Evolutionary conservation across 2,888 invertebrate genomes (phyloP).

Genomic region (Tortrix viridana): DNA sequence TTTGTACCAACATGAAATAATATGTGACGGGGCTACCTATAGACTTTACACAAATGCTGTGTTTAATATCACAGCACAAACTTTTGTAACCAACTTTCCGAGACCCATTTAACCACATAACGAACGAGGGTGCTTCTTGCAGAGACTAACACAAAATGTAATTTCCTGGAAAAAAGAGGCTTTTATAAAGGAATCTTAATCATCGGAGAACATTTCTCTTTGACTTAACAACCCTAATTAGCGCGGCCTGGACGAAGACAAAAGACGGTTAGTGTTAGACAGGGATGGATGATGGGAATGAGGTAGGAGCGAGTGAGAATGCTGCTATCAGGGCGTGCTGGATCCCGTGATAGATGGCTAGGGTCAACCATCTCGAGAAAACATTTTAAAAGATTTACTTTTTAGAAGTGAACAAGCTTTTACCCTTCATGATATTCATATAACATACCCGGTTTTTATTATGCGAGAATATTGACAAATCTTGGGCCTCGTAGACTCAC

Average conservation of each 20-base stretch:
- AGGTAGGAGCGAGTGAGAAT: slow-evolving; percentile 12
- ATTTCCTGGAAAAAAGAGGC: slow-evolving; percentile 9
- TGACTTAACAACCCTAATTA: slow-evolving; percentile 35
- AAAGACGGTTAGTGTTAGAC: slow-evolving; percentile 21
- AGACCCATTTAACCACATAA: too few relatives aligned
- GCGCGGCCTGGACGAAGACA: slow-evolving; percentile 24
- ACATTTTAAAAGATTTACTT: slow-evolving; percentile 29
- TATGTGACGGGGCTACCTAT: too few relatives aligned
- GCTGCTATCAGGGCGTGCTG: neutral
- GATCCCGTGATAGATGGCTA: slow-evolving; percentile 9
- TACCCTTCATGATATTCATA: slow-evolving; percentile 21
- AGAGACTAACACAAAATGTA: neutral
- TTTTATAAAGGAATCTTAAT: slow-evolving; percentile 24
- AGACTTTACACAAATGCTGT: too few relatives aligned
- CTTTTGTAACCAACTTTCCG: too few relatives aligned
- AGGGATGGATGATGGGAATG: neutral
- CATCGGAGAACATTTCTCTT: slow-evolving; percentile 24
- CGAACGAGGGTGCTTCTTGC: neutral
- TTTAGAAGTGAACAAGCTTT: slow-evolving; percentile 21
- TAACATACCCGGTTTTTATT: slow-evolving; percentile 28
- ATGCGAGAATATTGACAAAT: slow-evolving; percentile 22
- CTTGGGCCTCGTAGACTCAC: neutral
- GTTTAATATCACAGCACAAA: too few relatives aligned
- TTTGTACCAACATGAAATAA: too few relatives aligned
- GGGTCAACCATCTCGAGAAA: slow-evolving; percentile 14